Evolutionary conservation across 2,888 invertebrate genomes (phyloP).

Genomic region (Lithophane socia): DNA sequence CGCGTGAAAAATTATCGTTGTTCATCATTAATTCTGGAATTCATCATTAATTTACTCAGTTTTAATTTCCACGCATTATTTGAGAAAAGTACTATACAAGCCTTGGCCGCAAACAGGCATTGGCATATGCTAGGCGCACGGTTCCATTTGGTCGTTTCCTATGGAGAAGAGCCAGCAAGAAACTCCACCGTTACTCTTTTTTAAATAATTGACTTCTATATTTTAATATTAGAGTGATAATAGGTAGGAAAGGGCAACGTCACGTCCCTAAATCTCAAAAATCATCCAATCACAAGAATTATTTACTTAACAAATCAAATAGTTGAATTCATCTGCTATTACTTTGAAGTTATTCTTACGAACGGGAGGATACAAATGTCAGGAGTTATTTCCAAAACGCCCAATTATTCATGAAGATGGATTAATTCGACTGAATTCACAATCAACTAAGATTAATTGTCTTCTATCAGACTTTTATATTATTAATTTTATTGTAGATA

Average conservation of each 20-base stretch:
- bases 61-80: too few species aligned
- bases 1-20: too few species aligned
- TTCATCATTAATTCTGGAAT: too few species aligned
- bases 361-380: conserved; percentile 34
- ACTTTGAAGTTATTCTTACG: conserved; percentile 37
- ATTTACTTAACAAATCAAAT: conserved; percentile 33
- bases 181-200: too few species aligned
- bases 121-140: too few species aligned
- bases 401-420: conserved; percentile 38
- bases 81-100: too few species aligned
- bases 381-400: conserved; percentile 26
- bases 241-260: background rate
- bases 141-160: too few species aligned
- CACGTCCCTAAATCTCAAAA: background rate
- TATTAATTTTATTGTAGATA: conserved; percentile 19
- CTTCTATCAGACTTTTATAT: conserved; percentile 28
- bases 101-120: too few species aligned
- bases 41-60: too few species aligned
- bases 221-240: background rate
- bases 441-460: conserved; percentile 34
- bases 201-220: too few species aligned
- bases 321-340: conserved; percentile 43
- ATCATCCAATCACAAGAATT: conserved; percentile 11
- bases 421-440: conserved; percentile 42
- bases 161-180: too few species aligned